These are phyloP conservation scores for Ochropleura plecta DNA, from an alignment of 2,888 invertebrate genomes.

Conservation along the genomic window DNA sequence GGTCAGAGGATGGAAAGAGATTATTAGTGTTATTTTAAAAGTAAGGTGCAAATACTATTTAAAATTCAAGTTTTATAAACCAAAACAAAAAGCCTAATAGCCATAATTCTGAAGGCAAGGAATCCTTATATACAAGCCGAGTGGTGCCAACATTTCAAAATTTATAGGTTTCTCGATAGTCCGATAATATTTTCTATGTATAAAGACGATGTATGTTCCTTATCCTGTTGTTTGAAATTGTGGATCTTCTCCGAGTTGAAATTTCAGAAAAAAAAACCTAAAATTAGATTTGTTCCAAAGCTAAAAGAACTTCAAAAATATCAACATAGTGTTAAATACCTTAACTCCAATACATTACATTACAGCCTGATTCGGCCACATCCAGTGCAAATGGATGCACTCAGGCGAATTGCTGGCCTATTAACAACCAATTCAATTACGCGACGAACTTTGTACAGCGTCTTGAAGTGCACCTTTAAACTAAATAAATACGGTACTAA, in stretches of 20 bases:
- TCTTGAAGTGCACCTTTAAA: slow-evolving; percentile 54
- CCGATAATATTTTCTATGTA: slow-evolving; percentile 23
- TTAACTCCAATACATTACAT: slow-evolving; percentile 20
- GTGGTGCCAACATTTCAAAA: slow-evolving; percentile 31
- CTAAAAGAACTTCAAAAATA: neutral
- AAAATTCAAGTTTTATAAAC: neutral
- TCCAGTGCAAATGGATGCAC: slow-evolving; percentile 60
- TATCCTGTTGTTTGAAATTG: slow-evolving; percentile 2
- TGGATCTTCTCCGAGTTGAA: neutral
- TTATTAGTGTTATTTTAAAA: neutral
- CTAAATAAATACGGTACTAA: slow-evolving; percentile 40
- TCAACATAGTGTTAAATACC: neutral
- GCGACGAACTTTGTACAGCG: slow-evolving; percentile 33
- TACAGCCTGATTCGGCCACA: slow-evolving; percentile 45
- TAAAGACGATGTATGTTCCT: neutral
- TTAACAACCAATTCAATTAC: slow-evolving; percentile 70
- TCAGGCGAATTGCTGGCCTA: slow-evolving; percentile 69
- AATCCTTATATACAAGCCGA: slow-evolving; percentile 16
- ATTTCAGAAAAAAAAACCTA: neutral
- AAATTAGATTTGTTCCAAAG: neutral
- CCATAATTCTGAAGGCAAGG: slow-evolving; percentile 17
- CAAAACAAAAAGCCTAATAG: neutral
- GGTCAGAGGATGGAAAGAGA: slow-evolving; percentile 18
- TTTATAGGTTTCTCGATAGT: slow-evolving; percentile 23
- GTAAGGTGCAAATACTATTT: neutral